phyloP scores from a whole-genome alignment of 1,140 invertebrate species.

The Branchinecta lindahli region DNA sequence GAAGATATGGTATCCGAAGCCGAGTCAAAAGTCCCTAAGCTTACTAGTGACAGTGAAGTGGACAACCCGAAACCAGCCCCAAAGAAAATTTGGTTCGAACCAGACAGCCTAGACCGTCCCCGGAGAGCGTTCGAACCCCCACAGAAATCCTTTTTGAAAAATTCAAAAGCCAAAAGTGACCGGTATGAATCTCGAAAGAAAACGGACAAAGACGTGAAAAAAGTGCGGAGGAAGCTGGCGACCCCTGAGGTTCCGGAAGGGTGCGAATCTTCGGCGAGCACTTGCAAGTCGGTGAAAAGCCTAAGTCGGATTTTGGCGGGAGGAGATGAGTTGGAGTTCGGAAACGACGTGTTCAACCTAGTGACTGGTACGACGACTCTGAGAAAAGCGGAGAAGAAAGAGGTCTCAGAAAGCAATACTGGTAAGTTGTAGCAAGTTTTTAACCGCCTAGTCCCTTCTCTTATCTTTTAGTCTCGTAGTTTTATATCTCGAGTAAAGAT shows the following conservation, averaged over 20 bases:
- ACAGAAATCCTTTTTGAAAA: background rate
- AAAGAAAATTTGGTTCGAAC: slow-evolving; percentile 13
- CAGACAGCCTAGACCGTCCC: slow-evolving; percentile 17
- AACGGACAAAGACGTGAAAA: background rate
- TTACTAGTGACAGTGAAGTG: slow-evolving; percentile 2
- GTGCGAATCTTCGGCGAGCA: slow-evolving; percentile 15
- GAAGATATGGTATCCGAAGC: slow-evolving; percentile 17
- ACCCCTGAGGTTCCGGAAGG: slow-evolving; percentile 9
- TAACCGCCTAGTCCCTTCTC: too few relatives aligned
- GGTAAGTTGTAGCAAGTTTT: too few relatives aligned
- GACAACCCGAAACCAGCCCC: background rate
- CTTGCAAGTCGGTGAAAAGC: slow-evolving; percentile 19
- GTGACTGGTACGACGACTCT: slow-evolving; percentile 16
- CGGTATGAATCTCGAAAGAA: slow-evolving; percentile 1
- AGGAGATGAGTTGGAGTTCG: slow-evolving; percentile 18
- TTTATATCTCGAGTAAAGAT: too few relatives aligned
- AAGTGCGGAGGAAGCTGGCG: slow-evolving; percentile 5
- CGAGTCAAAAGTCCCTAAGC: slow-evolving; percentile 18
- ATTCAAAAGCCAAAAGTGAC: background rate
- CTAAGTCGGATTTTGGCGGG: slow-evolving; percentile 16
- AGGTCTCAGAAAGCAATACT: too few relatives aligned
- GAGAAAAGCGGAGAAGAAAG: background rate
- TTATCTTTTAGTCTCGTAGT: too few relatives aligned
- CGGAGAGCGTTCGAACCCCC: background rate
- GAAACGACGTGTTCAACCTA: slow-evolving; percentile 20